phyloP scores from a whole-genome alignment of 2,797 vertebrate genomes.

The Amniataba percoides region DNA sequence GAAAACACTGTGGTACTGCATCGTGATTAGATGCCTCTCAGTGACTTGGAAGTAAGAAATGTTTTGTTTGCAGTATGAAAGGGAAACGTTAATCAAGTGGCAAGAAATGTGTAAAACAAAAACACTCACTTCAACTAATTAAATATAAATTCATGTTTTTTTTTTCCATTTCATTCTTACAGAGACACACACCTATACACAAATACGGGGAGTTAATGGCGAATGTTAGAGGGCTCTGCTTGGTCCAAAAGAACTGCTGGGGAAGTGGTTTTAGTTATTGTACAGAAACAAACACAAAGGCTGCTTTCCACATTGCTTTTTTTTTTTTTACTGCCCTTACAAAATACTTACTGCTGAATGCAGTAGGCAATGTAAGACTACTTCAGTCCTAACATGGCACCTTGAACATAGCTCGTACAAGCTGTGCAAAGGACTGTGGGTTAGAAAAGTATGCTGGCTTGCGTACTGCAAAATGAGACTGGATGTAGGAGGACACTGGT shows the following conservation, averaged over 20 bases:
- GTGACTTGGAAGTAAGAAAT: slow-evolving; percentile 33
- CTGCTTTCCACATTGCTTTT: no score
- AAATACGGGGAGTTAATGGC: not conserved
- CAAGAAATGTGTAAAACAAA: slow-evolving; percentile 13
- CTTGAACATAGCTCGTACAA: no score
- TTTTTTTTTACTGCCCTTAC: no score
- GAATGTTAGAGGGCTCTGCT: slow-evolving; percentile 16
- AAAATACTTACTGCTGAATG: no score
- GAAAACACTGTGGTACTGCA: slow-evolving; percentile 16
- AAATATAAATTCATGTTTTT: not conserved
- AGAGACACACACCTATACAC: not conserved
- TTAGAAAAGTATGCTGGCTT: no score
- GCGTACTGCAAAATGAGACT: no score
- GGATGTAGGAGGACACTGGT: no score
- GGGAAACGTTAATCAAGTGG: slow-evolving; percentile 45
- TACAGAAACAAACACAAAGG: slow-evolving; percentile 3
- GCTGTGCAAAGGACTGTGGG: no score
- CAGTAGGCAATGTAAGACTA: no score
- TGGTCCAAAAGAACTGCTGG: slow-evolving; percentile 22
- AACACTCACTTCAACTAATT: not conserved
- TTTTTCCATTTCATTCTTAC: not conserved
- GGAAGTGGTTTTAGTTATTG: slow-evolving; percentile 23
- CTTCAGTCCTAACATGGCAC: no score
- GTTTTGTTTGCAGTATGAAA: slow-evolving; percentile 49
- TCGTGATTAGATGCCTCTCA: slow-evolving; percentile 20